Percentiles rank a stretch among this genome's conserved stretches.
Conservation (phyloP, 2,888 invertebrate genomes). For the Tanypteryx hageni region DNA sequence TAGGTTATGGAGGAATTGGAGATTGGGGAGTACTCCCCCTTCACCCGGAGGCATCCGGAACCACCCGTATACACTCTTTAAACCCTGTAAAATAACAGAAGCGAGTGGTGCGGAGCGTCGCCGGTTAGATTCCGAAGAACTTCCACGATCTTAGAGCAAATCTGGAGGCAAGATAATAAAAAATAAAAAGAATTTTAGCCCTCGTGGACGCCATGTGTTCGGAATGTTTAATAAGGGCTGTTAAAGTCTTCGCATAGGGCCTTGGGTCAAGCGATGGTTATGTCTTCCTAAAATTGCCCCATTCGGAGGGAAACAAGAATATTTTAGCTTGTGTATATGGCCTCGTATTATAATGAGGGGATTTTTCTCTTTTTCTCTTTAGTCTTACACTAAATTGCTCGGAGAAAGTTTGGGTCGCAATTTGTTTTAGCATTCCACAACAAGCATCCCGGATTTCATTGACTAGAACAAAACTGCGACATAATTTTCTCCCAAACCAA, state of each 20-base stretch:
- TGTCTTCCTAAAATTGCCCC: slow-evolving; percentile 52
- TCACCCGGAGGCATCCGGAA: too few species aligned
- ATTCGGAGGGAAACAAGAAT: slow-evolving; percentile 51
- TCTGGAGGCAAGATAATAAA: slow-evolving; percentile 37
- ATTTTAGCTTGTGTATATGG: slow-evolving; percentile 9
- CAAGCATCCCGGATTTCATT: background rate
- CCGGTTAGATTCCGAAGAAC: background rate
- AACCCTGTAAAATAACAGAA: too few species aligned
- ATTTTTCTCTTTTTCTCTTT: background rate
- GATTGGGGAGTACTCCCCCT: too few species aligned
- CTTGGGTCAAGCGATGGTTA: background rate
- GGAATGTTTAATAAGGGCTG: slow-evolving; percentile 41
- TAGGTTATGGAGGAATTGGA: background rate
- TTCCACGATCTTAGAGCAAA: background rate
- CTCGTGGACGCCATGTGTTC: slow-evolving; percentile 3
- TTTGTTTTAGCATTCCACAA: background rate
- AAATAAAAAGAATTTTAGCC: background rate
- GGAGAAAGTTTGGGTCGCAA: background rate
- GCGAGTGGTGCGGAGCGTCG: too few species aligned
- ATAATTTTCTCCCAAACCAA: background rate
- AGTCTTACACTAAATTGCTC: background rate
- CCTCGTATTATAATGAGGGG: slow-evolving; percentile 53
- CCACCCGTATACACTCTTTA: too few species aligned
- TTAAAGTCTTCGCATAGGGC: slow-evolving; percentile 11
- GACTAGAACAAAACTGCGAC: background rate